Percentiles rank a stretch among this genome's conserved stretches.
Evolutionary conservation across 2,113 vertebrate species (phyloP).

Genomic region (Struthio camelus): DNA sequence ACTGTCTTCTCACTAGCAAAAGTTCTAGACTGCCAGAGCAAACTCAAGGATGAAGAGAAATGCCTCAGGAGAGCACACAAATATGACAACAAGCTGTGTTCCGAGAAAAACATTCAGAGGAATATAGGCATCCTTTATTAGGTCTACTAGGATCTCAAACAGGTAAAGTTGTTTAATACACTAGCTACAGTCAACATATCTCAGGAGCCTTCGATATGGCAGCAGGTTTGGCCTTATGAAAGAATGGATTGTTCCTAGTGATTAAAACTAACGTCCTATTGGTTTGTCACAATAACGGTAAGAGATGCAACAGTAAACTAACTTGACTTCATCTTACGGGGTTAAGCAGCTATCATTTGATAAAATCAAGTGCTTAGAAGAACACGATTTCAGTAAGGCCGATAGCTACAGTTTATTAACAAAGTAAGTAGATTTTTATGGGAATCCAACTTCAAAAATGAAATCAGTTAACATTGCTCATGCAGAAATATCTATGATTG

Average conservation of each 20-base stretch:
- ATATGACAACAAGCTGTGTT: background rate
- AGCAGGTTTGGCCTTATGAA: background rate
- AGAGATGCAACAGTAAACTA: background rate
- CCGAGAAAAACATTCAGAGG: background rate
- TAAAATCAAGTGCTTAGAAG: background rate
- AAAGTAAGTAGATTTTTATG: background rate
- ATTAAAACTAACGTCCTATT: background rate
- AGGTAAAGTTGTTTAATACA: background rate
- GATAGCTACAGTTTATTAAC: background rate
- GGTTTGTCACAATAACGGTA: background rate
- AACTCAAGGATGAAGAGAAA: background rate
- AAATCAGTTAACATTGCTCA: background rate
- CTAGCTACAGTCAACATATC: background rate
- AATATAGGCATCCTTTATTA: fast-evolving
- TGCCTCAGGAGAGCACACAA: background rate
- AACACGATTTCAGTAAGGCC: background rate
- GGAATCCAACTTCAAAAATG: background rate
- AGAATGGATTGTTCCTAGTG: background rate
- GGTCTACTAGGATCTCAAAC: background rate
- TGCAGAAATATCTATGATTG: background rate
- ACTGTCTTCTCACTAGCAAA: background rate
- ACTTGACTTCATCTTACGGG: background rate
- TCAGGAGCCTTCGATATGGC: background rate
- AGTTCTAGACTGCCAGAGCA: background rate
- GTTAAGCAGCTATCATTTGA: background rate